These are phyloP conservation scores for Chionis minor DNA, from an alignment of 2,113 vertebrate species.

Conservation along the genomic window DNA sequence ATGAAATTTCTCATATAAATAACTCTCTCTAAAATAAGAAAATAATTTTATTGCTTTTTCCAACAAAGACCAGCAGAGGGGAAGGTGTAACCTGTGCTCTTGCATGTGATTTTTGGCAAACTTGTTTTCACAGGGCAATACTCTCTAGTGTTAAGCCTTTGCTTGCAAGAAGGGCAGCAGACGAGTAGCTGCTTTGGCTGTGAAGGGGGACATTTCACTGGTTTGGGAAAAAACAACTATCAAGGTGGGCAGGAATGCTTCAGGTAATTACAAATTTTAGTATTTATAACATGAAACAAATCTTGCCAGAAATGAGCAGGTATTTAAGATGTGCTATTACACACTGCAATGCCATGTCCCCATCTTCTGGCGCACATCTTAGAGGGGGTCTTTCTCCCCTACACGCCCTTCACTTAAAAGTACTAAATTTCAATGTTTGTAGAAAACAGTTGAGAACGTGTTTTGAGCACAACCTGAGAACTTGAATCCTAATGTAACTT, in stretches of 20 bases:
- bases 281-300: neutral
- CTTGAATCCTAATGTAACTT: neutral
- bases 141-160: rapidly evolving
- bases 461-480: neutral
- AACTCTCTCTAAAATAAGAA: neutral
- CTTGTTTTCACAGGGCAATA: neutral
- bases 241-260: neutral
- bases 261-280: neutral
- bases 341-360: rapidly evolving
- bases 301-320: neutral
- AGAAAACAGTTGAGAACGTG: rapidly evolving
- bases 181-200: neutral
- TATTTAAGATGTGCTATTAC: neutral
- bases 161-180: neutral
- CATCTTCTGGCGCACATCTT: neutral
- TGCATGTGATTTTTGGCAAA: neutral
- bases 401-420: neutral
- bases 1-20: neutral
- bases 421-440: rapidly evolving
- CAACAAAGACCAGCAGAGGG: neutral
- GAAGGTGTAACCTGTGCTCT: neutral
- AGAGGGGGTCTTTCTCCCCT: neutral
- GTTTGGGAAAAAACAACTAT: neutral
- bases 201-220: neutral
- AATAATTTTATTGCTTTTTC: neutral